Percentiles rank a stretch among this genome's conserved stretches.
Conservation (phyloP, 2,797 vertebrate species). For the Graptemys geographica region DNA sequence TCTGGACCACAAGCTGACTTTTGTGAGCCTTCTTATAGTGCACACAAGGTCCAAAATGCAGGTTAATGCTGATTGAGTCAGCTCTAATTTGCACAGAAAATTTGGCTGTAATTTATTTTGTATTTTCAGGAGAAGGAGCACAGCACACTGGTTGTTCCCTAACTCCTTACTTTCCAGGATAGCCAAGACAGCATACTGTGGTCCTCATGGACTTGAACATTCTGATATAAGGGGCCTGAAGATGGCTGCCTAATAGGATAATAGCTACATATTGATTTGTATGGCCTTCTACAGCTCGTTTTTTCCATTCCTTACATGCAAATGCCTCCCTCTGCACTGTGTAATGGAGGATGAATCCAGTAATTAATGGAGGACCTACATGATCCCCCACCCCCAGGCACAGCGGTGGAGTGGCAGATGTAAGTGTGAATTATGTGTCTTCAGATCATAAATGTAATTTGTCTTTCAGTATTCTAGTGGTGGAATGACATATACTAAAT, state of each 20-base stretch:
- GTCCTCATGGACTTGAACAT: not conserved
- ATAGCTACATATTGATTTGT: not conserved
- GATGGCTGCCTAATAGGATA: not conserved
- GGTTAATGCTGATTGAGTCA: not conserved
- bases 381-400: not conserved
- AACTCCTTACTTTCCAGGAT: no score
- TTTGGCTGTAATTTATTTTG: no score
- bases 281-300: not conserved
- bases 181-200: no score
- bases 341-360: not conserved
- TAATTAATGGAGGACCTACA: not conserved
- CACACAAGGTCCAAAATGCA: not conserved
- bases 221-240: not conserved
- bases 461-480: not conserved
- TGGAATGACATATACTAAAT: slow-evolving; percentile 17
- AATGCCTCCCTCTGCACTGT: not conserved
- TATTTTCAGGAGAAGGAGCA: no score
- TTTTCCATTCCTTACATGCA: not conserved
- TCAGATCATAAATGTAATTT: slow-evolving; percentile 3
- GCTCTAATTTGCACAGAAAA: not conserved
- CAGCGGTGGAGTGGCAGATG: not conserved
- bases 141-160: no score
- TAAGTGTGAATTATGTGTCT: not conserved
- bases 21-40: not conserved
- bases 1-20: not conserved